phyloP scores from a whole-genome alignment of 2,797 vertebrate genomes.

The Pangasius djambal region DNA sequence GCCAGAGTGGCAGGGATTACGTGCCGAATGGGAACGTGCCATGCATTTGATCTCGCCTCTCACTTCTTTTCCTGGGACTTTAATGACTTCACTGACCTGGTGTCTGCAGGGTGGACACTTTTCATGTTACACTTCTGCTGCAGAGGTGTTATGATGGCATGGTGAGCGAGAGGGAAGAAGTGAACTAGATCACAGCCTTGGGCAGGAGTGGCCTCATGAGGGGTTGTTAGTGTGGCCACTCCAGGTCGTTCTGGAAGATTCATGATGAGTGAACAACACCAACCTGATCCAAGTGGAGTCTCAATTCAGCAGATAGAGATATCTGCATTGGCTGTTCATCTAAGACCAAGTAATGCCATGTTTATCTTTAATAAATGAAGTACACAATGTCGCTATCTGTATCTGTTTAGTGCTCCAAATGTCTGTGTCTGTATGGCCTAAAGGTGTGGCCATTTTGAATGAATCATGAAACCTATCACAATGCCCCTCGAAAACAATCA shows the following conservation, averaged over 20 bases:
- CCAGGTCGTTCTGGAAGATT: not conserved
- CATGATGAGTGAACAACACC: not conserved
- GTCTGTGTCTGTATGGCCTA: no score
- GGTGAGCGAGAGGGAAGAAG: not conserved
- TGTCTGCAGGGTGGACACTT: not conserved
- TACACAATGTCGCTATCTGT: not conserved
- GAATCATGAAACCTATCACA: not conserved
- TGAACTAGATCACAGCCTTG: constrained; percentile 12
- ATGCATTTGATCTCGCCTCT: constrained; percentile 37
- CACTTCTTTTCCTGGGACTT: constrained; percentile 42
- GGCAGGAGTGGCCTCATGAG: constrained; percentile 20
- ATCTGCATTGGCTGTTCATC: not conserved
- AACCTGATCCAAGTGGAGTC: not conserved
- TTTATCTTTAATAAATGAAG: not conserved
- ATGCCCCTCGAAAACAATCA: not conserved
- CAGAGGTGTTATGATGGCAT: constrained; percentile 17
- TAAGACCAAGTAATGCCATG: not conserved
- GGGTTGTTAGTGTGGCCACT: constrained; percentile 32
- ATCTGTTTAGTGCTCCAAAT: not conserved
- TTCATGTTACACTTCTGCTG: constrained; percentile 16
- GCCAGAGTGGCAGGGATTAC: constrained; percentile 56
- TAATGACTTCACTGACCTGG: constrained; percentile 41
- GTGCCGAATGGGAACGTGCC: constrained; percentile 11
- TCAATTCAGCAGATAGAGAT: not conserved
- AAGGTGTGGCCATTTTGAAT: not conserved